phyloP scores from a whole-genome alignment of 53 echinoderm and acorn worm genomes.

The Antedon mediterranea region DNA sequence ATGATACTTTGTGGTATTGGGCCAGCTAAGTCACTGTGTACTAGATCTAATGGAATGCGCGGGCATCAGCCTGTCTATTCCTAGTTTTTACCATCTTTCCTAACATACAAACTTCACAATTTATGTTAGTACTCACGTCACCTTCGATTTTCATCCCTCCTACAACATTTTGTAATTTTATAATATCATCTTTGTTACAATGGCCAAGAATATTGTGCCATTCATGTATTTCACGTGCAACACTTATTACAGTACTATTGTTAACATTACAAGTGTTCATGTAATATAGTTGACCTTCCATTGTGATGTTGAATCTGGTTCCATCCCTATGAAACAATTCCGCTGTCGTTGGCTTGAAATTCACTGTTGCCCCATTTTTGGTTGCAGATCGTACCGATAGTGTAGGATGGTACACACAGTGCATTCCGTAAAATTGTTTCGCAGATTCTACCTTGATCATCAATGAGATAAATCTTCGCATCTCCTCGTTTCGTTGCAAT shows the following conservation, averaged over 20 bases:
- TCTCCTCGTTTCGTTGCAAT: constrained; percentile 7
- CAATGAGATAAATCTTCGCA: constrained; percentile 3
- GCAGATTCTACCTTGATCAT: background rate
- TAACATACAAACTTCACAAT: constrained; percentile 2
- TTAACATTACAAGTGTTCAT: constrained; percentile 1
- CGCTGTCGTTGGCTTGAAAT: background rate
- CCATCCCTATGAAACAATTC: background rate
- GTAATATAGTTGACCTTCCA: constrained; percentile 14
- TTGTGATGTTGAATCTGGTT: constrained; percentile 15
- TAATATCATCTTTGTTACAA: constrained; percentile 23
- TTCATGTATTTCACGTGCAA: constrained; percentile 8
- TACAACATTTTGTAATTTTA: constrained; percentile 18
- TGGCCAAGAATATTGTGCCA: constrained; percentile 28
- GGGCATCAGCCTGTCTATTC: background rate
- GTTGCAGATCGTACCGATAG: constrained; percentile 25
- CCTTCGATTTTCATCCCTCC: too few relatives aligned
- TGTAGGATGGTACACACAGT: constrained; percentile 23
- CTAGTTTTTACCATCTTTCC: constrained; percentile 1
- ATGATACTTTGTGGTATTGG: too few relatives aligned
- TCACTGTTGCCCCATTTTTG: constrained; percentile 11
- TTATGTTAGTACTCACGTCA: too few relatives aligned
- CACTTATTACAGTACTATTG: constrained; percentile 13
- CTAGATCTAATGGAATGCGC: background rate
- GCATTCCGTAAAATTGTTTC: constrained; percentile 3
- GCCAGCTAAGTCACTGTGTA: too few relatives aligned